Conservation (phyloP, 2,797 vertebrate genomes). For the Danio tinwini region DNA sequence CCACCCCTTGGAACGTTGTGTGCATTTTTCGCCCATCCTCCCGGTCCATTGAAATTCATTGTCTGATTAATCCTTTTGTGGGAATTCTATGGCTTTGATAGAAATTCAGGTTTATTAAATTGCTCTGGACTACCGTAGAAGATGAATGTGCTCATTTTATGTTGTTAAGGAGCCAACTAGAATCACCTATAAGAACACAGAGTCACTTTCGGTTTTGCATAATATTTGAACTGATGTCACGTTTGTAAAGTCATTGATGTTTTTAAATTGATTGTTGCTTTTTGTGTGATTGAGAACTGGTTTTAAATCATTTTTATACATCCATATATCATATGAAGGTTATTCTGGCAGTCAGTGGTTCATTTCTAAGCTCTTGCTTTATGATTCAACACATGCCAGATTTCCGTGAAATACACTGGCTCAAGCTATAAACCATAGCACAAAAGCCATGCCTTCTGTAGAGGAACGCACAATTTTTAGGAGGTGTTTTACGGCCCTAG, state of each 20-base stretch:
- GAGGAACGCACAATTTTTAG: conserved; percentile 17
- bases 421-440: conserved; percentile 12
- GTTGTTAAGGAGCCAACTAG: neutral
- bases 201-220: neutral
- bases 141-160: neutral
- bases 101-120: conserved; percentile 26
- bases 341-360: neutral
- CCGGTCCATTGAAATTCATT: conserved; percentile 54
- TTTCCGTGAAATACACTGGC: conserved; percentile 23
- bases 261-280: conserved; percentile 18
- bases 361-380: conserved; percentile 6
- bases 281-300: conserved; percentile 1
- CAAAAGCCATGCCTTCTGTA: conserved; percentile 9
- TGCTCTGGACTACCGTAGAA: neutral
- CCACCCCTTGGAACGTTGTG: conserved; percentile 4
- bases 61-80: conserved; percentile 38
- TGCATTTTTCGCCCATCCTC: conserved; percentile 25
- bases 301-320: neutral
- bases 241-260: neutral
- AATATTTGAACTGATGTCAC: neutral
- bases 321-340: neutral
- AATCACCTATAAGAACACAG: neutral
- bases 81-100: conserved; percentile 23
- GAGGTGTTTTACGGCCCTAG: conserved; percentile 16
- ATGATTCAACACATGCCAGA: conserved; percentile 16